Base-by-base conservation (phyloP, 2,113 vertebrate species). In the Otis tarda region DNA sequence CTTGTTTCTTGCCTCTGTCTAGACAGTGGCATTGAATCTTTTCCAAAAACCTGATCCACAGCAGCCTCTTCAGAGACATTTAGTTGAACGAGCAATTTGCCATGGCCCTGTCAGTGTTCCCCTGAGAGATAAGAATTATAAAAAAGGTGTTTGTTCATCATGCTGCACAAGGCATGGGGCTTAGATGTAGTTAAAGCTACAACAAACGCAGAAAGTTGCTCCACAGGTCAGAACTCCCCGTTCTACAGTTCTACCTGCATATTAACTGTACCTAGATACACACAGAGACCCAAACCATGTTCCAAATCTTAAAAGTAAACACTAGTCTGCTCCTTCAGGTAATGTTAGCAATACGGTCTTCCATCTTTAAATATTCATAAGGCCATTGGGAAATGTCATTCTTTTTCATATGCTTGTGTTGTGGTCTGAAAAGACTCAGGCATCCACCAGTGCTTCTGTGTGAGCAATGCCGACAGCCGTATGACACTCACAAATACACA, bases 1-100 rank as follows among this genome's bases (percentile, higher is more conserved):
- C 90, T 89, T 89, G 71, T 93, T 97, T 95, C 90, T 97, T 90
- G 60, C 53, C 90, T 92, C 97, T 96, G 98, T 98, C 98, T 98
- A 98, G 98, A 98, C 98, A 98, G 97, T 82, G 89, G 95, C 94
- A 93, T 97, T 97, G 97, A 97, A 97, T 97, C 96, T 97, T 97
- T 98, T 97, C 97, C 94, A 97, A 94, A 87, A 96, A 75, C 74
- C 94, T 94, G 90, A 96, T 95, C 94, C 86, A 60, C 53, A 91
- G 95, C 70, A 87, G 93, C 76, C 90, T 92, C 91, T 96, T 92
- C 94, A 76, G 75, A 14, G 2, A 65, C 89, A 82, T 92, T 94
- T 60, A 69, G 63, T 82, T 93, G 96, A 94, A 86, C 28, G 28
- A 96, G 78, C 86, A 91, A 89, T 93, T 96, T 96, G 84, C 95